Evolutionary conservation across 2,797 vertebrate species (phyloP).

Genomic region (Gastrophryne carolinensis): DNA sequence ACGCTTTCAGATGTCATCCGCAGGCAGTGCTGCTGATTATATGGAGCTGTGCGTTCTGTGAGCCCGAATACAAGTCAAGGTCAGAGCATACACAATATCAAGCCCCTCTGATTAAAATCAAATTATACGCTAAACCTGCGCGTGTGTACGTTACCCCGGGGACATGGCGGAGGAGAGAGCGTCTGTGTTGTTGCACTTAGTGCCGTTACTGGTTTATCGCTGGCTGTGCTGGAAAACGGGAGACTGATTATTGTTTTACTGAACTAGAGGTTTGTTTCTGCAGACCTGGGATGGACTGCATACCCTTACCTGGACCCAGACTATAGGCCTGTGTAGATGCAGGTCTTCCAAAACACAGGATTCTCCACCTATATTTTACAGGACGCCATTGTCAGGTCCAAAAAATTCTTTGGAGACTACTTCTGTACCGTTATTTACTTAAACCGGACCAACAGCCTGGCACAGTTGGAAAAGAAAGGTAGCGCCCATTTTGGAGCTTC

Average conservation of each 20-base stretch:
- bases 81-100: not conserved
- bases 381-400: too few species aligned
- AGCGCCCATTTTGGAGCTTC: too few species aligned
- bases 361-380: too few species aligned
- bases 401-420: too few species aligned
- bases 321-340: too few species aligned
- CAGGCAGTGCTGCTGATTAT: not conserved
- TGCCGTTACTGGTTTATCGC: not conserved
- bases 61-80: conserved; percentile 20
- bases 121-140: conserved; percentile 3
- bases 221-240: not conserved
- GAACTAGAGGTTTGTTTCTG: too few species aligned
- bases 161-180: not conserved
- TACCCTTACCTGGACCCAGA: too few species aligned
- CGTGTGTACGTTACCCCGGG: not conserved
- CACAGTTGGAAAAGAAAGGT: too few species aligned
- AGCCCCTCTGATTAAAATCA: conserved; percentile 15
- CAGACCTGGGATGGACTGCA: too few species aligned
- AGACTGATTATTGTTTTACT: not conserved
- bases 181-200: not conserved
- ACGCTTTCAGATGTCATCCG: not conserved
- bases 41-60: not conserved
- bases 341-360: too few species aligned
- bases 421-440: too few species aligned
- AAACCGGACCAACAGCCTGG: too few species aligned